phyloP scores from a whole-genome alignment of 2,797 vertebrate species.

The Propithecus perrieri region DNA sequence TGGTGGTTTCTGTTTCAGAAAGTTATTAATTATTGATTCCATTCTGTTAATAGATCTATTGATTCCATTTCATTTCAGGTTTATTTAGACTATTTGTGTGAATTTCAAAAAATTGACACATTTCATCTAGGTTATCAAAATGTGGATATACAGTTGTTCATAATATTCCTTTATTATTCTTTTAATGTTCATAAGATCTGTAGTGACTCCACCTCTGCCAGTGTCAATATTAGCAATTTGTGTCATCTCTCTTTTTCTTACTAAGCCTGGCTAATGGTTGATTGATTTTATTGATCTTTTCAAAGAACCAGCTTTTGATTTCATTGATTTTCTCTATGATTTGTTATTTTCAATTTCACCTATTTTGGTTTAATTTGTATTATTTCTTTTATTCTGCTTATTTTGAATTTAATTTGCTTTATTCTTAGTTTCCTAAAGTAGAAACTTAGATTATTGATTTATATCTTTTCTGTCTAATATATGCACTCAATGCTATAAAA shows the following conservation, averaged over 20 bases:
- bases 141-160: not conserved
- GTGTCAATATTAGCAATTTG: not conserved
- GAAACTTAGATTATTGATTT: too few species aligned
- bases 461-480: too few species aligned
- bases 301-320: not conserved
- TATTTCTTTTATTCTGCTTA: not conserved
- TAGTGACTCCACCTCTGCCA: not conserved
- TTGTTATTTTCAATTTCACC: not conserved
- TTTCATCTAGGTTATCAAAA: not conserved
- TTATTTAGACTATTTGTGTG: not conserved
- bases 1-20: too few species aligned
- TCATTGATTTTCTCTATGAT: not conserved
- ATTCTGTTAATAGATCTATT: not conserved
- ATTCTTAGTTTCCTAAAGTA: too few species aligned
- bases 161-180: not conserved
- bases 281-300: not conserved
- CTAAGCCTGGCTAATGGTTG: not conserved
- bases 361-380: not conserved
- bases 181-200: not conserved
- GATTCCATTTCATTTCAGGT: not conserved
- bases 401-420: not conserved
- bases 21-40: too few species aligned
- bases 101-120: not conserved
- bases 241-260: not conserved
- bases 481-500: too few species aligned